Evolutionary conservation across 2,113 vertebrate species (phyloP), one percentile per base, ranked within the genome.

Genomic region (Brachirus orientalis): DNA sequence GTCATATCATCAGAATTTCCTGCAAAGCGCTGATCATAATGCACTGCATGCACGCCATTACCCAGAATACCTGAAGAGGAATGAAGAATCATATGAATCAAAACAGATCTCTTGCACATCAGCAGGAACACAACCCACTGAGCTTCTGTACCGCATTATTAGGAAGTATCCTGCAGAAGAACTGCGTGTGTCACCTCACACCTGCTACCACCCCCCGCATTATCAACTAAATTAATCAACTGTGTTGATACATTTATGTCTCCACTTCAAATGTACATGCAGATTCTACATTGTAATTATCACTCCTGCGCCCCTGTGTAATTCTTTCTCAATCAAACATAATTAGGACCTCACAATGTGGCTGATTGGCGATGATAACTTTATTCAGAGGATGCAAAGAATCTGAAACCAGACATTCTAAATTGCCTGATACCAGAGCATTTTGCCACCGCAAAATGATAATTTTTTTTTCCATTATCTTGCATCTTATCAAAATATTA

Each of bases 351-450:
- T 72, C 77, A 82, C 77, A 83, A 88, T 59, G 67, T 83, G 40
- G 35, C 62, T 87, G 88, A 90, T 89, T 89, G 83, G 82, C 84
- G 85, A 89, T 83, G 86, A 88, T 63, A 77, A 70, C 36, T 63
- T 72, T 82, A 63, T 51, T 68, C 43, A 60, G 64, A 75, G 9
- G 7, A 58, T 38, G 65, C 36, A 6, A 48, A 63, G 57, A 56
- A 82, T 72, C 38, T 62, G 8, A 79, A 36, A 13, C 22, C 44
- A 52, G 61, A 55, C 54, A 64, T 56, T 73, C 53, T 55, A 41
- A 70, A 68, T 19, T 20, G 18, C 45, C 67, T 72, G 19, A 57
- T 61, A 63, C 47, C 33, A 18, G 41, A 40, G 2, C 44, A 73
- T 78, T n/a, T n/a, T n/a, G n/a, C n/a, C n/a, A n/a, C n/a, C n/a